Conservation (phyloP, 2,888 invertebrate species). For the Stenichneumon culpator region DNA sequence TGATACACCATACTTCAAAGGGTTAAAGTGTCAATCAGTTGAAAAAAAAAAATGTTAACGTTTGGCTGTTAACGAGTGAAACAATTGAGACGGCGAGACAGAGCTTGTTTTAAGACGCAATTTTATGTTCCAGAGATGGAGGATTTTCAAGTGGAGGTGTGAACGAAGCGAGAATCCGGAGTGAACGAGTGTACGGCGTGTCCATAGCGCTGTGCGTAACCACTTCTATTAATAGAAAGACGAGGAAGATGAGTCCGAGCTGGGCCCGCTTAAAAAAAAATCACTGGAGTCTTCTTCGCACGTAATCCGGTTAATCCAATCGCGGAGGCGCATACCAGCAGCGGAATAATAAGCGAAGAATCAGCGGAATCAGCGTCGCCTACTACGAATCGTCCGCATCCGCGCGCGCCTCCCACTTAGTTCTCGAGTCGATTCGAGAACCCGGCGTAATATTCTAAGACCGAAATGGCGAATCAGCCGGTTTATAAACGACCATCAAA, state of each 20-base stretch:
- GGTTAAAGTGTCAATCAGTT: too few relatives aligned
- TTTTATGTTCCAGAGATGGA: conserved; percentile 16
- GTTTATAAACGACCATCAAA: conserved; percentile 67
- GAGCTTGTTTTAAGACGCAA: not conserved
- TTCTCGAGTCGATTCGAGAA: conserved; percentile 2
- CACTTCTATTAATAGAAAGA: conserved; percentile 23
- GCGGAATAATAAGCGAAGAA: conserved; percentile 19
- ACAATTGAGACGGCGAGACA: not conserved
- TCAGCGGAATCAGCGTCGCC: conserved; percentile 38
- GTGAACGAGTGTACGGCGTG: not conserved
- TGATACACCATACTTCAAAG: too few relatives aligned
- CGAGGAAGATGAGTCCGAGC: conserved; percentile 14
- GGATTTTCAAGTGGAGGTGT: not conserved
- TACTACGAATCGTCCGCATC: conserved; percentile 57
- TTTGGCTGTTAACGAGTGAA: not conserved
- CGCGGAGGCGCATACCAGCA: conserved; percentile 44
- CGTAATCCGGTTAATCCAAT: conserved; percentile 66
- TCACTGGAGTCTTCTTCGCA: conserved; percentile 41
- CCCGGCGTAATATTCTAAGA: conserved; percentile 35
- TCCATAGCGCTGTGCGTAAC: not conserved
- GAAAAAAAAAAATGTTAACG: not conserved
- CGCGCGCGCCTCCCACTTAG: conserved; percentile 64
- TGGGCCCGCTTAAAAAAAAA: conserved; percentile 14
- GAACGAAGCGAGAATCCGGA: not conserved
- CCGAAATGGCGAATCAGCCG: conserved; percentile 62